Percentiles rank a stretch among this genome's conserved stretches.
These are phyloP conservation scores for Neodiprion virginianus DNA, from an alignment of 1,140 invertebrate genomes.

Conservation along the genomic window DNA sequence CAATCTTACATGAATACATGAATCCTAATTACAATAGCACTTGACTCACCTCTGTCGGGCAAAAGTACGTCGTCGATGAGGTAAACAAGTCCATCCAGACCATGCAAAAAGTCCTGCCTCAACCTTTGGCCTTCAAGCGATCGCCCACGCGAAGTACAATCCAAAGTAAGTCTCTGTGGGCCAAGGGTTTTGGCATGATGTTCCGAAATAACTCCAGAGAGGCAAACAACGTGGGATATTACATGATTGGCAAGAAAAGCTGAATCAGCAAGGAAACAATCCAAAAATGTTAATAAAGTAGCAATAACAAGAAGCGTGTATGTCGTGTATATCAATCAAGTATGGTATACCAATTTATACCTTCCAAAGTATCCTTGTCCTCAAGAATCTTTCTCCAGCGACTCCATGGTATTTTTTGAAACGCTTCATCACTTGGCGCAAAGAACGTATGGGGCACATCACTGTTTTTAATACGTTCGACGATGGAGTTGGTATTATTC, in stretches of 20 bases:
- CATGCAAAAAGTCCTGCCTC: constrained; percentile 46
- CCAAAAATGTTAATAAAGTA: not conserved
- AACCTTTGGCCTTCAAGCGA: constrained; percentile 50
- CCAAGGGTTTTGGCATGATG: constrained; percentile 51
- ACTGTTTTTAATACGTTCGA: constrained; percentile 38
- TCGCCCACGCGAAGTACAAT: constrained; percentile 52
- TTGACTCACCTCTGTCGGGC: constrained; percentile 54
- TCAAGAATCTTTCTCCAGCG: constrained; percentile 51
- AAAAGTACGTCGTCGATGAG: constrained; percentile 56
- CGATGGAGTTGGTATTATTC: constrained; percentile 56
- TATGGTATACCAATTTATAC: constrained; percentile 33
- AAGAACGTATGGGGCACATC: constrained; percentile 65
- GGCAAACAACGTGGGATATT: constrained; percentile 58
- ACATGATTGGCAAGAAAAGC: constrained; percentile 60
- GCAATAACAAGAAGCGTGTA: not conserved
- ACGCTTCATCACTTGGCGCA: constrained; percentile 69
- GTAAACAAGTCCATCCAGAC: constrained; percentile 59
- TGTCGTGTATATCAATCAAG: not conserved
- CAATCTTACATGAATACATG: not conserved
- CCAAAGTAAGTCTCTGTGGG: constrained; percentile 45
- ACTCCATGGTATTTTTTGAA: constrained; percentile 59
- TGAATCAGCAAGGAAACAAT: constrained; percentile 21
- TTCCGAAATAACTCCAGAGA: constrained; percentile 57
- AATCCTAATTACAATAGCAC: not conserved
- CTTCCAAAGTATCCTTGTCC: constrained; percentile 49